Evolutionary conservation across 2,113 vertebrate genomes (phyloP), one percentile per base, ranked within the genome.

Genomic region (Monopterus albus): DNA sequence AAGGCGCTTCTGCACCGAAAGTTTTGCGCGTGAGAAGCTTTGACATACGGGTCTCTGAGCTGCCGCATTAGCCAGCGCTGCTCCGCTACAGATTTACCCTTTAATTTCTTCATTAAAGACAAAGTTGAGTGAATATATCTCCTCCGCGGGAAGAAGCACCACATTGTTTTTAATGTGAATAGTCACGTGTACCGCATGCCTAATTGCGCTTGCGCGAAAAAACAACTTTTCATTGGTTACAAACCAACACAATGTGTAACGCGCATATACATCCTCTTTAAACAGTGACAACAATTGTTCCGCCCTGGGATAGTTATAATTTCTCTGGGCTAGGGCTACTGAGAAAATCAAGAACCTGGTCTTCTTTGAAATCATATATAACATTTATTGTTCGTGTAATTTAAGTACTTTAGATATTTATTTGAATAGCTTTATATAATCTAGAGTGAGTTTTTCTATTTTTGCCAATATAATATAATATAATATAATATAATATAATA

Each of bases 1-100:
- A 97, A 99, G 9, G 96, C 97, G 1, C 96, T 99, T 40, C 98
- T 91, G 78, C 98, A 99, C 1, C 98, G 95, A 47, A 94, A 98
- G 79, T 91, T 91, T 20, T 92, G 91, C 1, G 3, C 43, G 35
- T 92, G 95, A 0, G 95, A 83, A 0, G 93, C 95, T 90, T 95
- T 98, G 31, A 99, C 96, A 18, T 94, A 98, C 0, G 96, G 97
- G 75, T 99, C 98, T 45, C 20, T 94, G 14, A 89, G 47, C 20
- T 99, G 97, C 8, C 96, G 88, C 13, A 33, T 40, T 26, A 98
- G 5, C 98, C 98, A 99, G 12, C 76, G 75, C 42, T 96, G 93
- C 67, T 95, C 95, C 0, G 94, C 23, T 0, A 88, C 77, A 0
- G 79, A 95, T 72, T 87, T 95, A 11, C 84, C 79, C 80, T 87